Base-by-base conservation (phyloP, 1,140 invertebrate species). In the Pseudomyrmex concolor region DNA sequence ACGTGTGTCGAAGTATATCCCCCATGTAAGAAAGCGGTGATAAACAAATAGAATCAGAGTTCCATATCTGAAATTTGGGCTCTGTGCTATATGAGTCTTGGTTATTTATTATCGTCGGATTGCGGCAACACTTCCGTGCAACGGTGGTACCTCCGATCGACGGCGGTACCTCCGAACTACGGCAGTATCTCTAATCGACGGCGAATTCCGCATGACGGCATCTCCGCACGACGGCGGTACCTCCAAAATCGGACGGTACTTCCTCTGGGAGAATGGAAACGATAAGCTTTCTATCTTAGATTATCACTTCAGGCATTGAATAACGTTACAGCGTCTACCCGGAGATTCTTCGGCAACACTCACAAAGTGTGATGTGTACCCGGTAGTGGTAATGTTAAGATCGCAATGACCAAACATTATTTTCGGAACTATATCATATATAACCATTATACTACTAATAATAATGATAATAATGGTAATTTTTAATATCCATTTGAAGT, bases 351-450 rank as follows among this genome's bases (percentile, higher is more conserved):
- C 70, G 87, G 68, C 72, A 60, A 48, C 59, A 55, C 50, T 55
- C 57, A 74, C 57, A 2, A 71, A 76, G 22, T 59, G 51, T 25
- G 67, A 57, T 78, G 34, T 51, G 87, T 84, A 88, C 86, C 71
- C 51, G 86, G 76, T 88, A 88, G 78, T 78, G 72, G 70, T 83
- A 89, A 62, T 72, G 74, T 82, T 87, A 89, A 84, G 72, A 89
- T 64, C 68, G 88, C 80, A 90, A 87, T 89, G 89, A 88, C 89
- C 90, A 91, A 88, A 86, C 51, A 59, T 62, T 83, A 63, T 64
- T 74, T 87, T 85, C 60, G 50, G 9, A 84, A 83, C 19, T 54
- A 15, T 59, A 8, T 84, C 15, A 48, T 63, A 66, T 83, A 10
- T 62, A 63, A 63, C 17, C 43, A 59, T 63, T 64, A 82, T 83